A percentile compares a stretch with the other conserved stretches of the same genome.
These are phyloP conservation scores for Thaumatotibia leucotreta DNA, from an alignment of 1,140 invertebrate genomes.

Conservation along the genomic window DNA sequence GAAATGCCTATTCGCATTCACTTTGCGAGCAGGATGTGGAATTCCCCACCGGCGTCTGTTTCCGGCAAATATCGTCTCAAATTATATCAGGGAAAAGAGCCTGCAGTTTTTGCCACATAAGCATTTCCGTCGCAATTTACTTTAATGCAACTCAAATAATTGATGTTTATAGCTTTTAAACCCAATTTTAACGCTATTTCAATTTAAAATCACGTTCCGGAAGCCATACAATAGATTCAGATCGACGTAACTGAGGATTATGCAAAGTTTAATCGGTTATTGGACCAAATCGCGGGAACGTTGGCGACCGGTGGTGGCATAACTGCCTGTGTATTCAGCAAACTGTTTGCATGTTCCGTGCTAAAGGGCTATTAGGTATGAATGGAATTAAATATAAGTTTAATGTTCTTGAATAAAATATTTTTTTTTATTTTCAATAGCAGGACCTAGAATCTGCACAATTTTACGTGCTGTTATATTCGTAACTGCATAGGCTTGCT, in stretches of 20 bases:
- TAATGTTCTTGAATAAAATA: too few species aligned
- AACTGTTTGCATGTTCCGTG: neutral
- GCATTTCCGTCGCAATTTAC: neutral
- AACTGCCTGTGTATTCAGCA: neutral
- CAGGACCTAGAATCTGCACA: too few species aligned
- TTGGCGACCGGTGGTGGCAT: neutral
- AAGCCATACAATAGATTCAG: neutral
- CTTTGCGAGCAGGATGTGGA: neutral
- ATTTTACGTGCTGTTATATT: too few species aligned
- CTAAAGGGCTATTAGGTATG: neutral
- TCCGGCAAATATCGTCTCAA: neutral
- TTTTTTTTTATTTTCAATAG: too few species aligned
- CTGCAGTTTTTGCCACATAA: neutral
- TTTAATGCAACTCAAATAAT: neutral
- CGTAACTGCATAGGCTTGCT: too few species aligned
- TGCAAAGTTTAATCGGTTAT: constrained; percentile 48
- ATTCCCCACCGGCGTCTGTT: neutral
- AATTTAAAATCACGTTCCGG: constrained; percentile 13
- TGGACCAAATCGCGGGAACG: constrained; percentile 32
- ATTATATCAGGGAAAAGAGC: neutral
- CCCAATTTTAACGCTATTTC: constrained; percentile 15
- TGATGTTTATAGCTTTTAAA: neutral
- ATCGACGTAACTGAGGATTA: constrained; percentile 30
- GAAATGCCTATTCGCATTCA: neutral
- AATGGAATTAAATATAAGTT: too few species aligned